Conservation (phyloP, 2,113 vertebrate species). For the Saguinus midas region DNA sequence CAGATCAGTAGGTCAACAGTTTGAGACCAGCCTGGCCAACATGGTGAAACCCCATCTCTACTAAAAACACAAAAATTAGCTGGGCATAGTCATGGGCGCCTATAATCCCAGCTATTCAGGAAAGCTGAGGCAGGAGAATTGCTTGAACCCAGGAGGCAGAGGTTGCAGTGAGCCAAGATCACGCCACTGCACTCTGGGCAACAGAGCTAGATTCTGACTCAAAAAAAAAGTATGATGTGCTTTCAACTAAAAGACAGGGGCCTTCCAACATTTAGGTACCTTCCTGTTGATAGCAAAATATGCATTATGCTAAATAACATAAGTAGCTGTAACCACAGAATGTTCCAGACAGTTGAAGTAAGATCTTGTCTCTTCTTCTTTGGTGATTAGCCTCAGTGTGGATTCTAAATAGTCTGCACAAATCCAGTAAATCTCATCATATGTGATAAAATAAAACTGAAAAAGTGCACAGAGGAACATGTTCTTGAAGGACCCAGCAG, state of each 20-base stretch:
- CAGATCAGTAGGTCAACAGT: too few species aligned
- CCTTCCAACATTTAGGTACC: not conserved
- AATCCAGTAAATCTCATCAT: not conserved
- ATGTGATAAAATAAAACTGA: not conserved
- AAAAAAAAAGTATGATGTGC: too few species aligned
- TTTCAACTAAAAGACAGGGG: not conserved
- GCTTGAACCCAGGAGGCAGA: too few species aligned
- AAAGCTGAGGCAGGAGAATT: too few species aligned
- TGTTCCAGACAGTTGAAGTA: not conserved
- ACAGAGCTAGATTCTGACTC: too few species aligned
- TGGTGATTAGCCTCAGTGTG: not conserved
- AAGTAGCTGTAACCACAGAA: not conserved
- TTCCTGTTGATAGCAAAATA: not conserved
- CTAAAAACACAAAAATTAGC: too few species aligned
- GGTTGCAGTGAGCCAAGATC: too few species aligned
- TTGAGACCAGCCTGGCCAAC: too few species aligned
- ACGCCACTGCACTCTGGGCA: too few species aligned
- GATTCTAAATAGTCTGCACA: not conserved
- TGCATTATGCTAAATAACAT: not conserved
- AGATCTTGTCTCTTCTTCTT: not conserved
- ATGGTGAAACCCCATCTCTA: too few species aligned
- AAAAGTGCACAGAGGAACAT: not conserved
- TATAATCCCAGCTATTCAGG: too few species aligned
- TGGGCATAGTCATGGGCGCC: too few species aligned
- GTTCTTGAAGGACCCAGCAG: not conserved